Evolutionary conservation across 2,888 invertebrate genomes (phyloP).

Genomic region (Epistrophe grossulariae): DNA sequence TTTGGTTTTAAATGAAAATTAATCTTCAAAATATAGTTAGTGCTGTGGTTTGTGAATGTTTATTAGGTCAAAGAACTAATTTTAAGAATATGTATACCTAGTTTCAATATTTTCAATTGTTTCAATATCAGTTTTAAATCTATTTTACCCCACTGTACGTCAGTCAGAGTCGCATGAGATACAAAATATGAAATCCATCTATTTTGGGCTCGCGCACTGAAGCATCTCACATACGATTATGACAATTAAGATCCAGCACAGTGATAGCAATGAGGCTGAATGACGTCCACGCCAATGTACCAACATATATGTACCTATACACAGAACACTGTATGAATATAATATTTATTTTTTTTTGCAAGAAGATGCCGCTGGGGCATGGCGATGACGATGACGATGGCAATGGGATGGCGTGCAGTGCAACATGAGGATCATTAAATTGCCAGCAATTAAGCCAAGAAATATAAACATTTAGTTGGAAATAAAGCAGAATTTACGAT

Average conservation of each 20-base stretch:
- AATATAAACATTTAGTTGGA: conserved; percentile 76
- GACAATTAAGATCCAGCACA: conserved; percentile 76
- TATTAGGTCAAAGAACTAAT: no score
- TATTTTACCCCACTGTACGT: not conserved
- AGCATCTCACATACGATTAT: conserved; percentile 74
- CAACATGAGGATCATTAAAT: conserved; percentile 75
- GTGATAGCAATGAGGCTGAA: conserved; percentile 74
- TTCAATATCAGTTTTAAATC: not conserved
- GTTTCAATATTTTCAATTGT: no score
- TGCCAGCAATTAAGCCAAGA: conserved; percentile 74
- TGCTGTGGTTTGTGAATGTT: no score
- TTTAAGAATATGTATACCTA: no score
- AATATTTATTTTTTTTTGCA: conserved; percentile 11
- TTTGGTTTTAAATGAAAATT: no score
- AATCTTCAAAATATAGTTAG: no score
- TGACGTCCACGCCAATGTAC: conserved; percentile 48
- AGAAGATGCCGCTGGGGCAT: conserved; percentile 65
- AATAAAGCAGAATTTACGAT: conserved; percentile 75
- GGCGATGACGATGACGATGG: conserved; percentile 37
- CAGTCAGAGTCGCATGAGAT: conserved; percentile 19
- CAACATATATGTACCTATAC: no score
- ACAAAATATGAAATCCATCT: conserved; percentile 72
- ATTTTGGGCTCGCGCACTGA: conserved; percentile 71
- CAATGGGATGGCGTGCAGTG: conserved; percentile 43
- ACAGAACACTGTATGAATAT: conserved; percentile 6